These are phyloP conservation scores for Chaenocephalus aceratus DNA, from an alignment of 2,113 vertebrate genomes.

Conservation along the genomic window DNA sequence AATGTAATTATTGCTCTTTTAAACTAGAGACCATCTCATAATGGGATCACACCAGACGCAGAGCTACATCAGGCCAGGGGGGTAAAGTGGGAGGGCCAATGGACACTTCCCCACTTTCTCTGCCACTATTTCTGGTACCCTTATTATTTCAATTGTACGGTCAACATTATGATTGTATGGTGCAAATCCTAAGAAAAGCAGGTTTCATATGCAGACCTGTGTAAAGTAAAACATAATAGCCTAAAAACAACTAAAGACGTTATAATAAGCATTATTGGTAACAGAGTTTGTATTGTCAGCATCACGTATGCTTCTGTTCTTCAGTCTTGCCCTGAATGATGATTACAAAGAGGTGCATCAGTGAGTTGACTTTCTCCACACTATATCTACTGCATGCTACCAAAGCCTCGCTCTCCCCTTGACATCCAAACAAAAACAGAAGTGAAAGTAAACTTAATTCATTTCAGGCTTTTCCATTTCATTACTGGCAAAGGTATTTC, in stretches of 20 bases:
- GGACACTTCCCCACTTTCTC: too few species aligned
- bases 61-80: too few species aligned
- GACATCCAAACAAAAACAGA: background rate
- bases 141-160: background rate
- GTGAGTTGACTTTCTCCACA: background rate
- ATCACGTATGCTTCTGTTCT: background rate
- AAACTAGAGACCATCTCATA: too few species aligned
- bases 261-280: background rate
- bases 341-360: constrained; percentile 2
- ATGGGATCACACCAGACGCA: too few species aligned
- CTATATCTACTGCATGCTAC: background rate
- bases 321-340: constrained; percentile 12
- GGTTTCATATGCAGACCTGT: background rate
- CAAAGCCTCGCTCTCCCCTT: background rate
- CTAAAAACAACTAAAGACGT: background rate
- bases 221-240: background rate
- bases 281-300: constrained; percentile 13
- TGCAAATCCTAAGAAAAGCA: background rate
- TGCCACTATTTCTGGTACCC: too few species aligned
- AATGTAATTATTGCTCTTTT: too few species aligned
- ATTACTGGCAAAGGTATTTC: background rate
- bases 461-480: constrained; percentile 17
- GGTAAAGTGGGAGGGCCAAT: too few species aligned
- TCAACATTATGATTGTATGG: background rate
- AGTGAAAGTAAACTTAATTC: constrained; percentile 1